Conservation (phyloP, 92 coral and sea anemone genomes). For the Zoanthus sociatus region DNA sequence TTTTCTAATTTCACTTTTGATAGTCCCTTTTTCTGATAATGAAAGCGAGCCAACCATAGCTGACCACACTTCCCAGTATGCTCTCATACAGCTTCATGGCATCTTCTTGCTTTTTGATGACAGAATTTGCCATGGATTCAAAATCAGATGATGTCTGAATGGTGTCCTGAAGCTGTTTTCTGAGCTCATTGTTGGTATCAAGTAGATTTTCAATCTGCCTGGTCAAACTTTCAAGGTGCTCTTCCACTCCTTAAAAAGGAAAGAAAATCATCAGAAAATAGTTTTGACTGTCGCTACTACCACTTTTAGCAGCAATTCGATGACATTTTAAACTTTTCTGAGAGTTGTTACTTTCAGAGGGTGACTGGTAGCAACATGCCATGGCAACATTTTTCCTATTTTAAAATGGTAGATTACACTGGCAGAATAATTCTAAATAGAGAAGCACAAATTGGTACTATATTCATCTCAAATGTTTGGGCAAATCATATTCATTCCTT, state of each 20-base stretch:
- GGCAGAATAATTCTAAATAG: too few relatives aligned
- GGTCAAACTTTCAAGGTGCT: not conserved
- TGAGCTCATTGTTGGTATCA: conserved; percentile 6
- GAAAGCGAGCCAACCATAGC: conserved; percentile 64
- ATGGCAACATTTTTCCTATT: conserved; percentile 1
- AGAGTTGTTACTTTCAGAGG: conserved; percentile 2
- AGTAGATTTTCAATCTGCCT: not conserved
- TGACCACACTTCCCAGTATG: conserved; percentile 11
- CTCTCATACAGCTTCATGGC: conserved; percentile 2
- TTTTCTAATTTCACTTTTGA: conserved; percentile 35
- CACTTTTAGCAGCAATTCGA: not conserved
- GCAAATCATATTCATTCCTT: too few relatives aligned
- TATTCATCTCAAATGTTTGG: too few relatives aligned
- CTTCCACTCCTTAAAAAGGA: conserved; percentile 2
- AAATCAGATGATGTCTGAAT: not conserved
- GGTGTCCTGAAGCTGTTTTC: conserved; percentile 6
- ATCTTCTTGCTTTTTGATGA: conserved; percentile 18
- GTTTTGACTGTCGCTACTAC: not conserved
- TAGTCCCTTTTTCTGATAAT: conserved; percentile 56
- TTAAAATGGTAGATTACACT: not conserved
- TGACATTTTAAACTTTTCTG: not conserved
- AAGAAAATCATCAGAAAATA: not conserved
- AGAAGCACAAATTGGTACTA: too few relatives aligned
- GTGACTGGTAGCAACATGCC: too few relatives aligned
- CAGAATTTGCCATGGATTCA: conserved; percentile 1